Evolutionary conservation across 2,888 invertebrate genomes (phyloP).

Genomic region (Nemoura dubitans): DNA sequence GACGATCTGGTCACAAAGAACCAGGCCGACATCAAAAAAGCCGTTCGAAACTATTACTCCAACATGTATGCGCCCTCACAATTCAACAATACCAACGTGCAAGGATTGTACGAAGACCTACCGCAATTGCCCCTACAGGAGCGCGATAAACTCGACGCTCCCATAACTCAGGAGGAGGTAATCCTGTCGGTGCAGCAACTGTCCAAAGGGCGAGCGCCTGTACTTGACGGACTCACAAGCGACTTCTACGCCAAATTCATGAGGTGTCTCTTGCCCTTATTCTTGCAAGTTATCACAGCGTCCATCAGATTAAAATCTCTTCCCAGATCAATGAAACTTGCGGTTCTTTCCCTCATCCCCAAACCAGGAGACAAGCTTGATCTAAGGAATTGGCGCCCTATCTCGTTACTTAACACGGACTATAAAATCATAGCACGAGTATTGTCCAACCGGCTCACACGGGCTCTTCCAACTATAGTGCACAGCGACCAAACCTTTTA

Average conservation of each 20-base stretch:
- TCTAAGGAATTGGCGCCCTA: not conserved
- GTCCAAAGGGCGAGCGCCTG: not conserved
- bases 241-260: not conserved
- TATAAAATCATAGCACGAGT: not conserved
- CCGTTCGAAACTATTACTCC: not conserved
- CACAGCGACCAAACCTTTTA: conserved; percentile 7
- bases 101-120: not conserved
- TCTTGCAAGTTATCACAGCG: not conserved
- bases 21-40: not conserved
- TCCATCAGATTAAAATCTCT: not conserved
- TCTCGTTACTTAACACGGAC: conserved; percentile 2
- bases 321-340: not conserved
- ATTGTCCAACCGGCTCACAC: not conserved
- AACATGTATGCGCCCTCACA: not conserved
- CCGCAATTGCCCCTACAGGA: not conserved
- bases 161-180: not conserved
- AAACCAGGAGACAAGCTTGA: not conserved
- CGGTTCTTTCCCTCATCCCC: not conserved
- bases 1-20: not conserved
- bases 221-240: not conserved
- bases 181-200: not conserved
- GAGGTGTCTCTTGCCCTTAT: not conserved
- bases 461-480: not conserved
- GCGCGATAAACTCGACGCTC: not conserved
- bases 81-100: not conserved